Evolutionary conservation across 2,888 invertebrate genomes (phyloP), one percentile per base, ranked within the genome.

Genomic region (Amaurobius ferox): DNA sequence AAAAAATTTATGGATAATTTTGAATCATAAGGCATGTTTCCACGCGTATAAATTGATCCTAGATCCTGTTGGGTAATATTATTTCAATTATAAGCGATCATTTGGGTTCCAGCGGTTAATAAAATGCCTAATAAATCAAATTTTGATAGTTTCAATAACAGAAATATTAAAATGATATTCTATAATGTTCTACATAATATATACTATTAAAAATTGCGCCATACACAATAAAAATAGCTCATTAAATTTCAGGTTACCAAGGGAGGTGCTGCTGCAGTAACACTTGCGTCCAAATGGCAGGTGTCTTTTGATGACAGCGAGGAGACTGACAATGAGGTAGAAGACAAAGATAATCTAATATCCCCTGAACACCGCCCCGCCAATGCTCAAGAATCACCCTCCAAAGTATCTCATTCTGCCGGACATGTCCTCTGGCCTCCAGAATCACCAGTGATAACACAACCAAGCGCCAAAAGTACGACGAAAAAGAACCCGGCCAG

Each of bases 221-320:
- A n/a, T n/a, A n/a, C n/a, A n/a, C n/a, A n/a, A n/a, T n/a, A n/a
- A n/a, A n/a, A n/a, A n/a, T n/a, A n/a, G n/a, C n/a, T n/a, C n/a
- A n/a, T n/a, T n/a, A n/a, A n/a, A n/a, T n/a, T 97, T 90, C 96
- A 97, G 79, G 95, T 96, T 72, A 97, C 97, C 0, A 94, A 95
- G 90, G 96, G 96, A 19, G 97, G 97, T 0, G 96, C 96, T 0
- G 93, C 93, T 88, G 91, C 91, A 9, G 92, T 97, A 11, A 98
- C 98, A 0, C 92, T 98, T 19, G 97, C 96, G 0, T 97, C 97
- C 23, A 96, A 96, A 90, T 98, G 98, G 97, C 97, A 97, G 91
- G 97, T 97, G 0, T 97, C 98, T 91, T 98, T 98, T 91, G 97
- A 97, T 90, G 97, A 98, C 91, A 97, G 97, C 0, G 97, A 98